Percentiles rank a stretch among this genome's conserved stretches.
These are phyloP conservation scores for Cotesia typhae DNA, from an alignment of 1,140 invertebrate genomes.

Conservation along the genomic window DNA sequence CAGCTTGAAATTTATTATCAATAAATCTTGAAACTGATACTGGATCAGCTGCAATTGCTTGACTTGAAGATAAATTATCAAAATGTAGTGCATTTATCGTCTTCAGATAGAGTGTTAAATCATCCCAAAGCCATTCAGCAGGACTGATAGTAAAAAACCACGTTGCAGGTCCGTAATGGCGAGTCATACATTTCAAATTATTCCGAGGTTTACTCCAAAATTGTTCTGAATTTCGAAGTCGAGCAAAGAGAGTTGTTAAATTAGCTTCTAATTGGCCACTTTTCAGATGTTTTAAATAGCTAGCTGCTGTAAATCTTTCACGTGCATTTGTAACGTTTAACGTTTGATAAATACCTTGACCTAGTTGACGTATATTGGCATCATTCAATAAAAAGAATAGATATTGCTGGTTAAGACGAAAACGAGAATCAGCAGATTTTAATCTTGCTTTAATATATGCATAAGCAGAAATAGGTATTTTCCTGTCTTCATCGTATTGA, in stretches of 20 bases:
- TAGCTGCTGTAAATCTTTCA: conserved; percentile 42
- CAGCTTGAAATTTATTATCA: too few relatives aligned
- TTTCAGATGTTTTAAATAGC: conserved; percentile 45
- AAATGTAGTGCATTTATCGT: conserved; percentile 44
- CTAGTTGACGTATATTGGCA: conserved; percentile 21
- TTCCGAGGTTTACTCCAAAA: conserved; percentile 46
- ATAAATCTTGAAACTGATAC: too few relatives aligned
- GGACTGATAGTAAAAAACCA: conserved; percentile 59
- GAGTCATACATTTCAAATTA: conserved; percentile 49
- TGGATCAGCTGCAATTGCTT: too few relatives aligned
- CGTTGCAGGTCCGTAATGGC: conserved; percentile 10
- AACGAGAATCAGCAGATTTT: conserved; percentile 21
- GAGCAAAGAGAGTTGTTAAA: conserved; percentile 46
- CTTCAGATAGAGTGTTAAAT: conserved; percentile 49
- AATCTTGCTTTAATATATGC: conserved; percentile 29
- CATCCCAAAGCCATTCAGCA: conserved; percentile 52
- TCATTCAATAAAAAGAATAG: conserved; percentile 26
- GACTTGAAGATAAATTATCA: conserved; percentile 29
- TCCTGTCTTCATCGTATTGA: conserved; percentile 18
- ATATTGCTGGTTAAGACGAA: conserved; percentile 35
- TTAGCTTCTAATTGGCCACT: conserved; percentile 43
- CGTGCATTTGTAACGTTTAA: conserved; percentile 46
- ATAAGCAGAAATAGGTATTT: not conserved
- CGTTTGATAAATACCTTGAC: conserved; percentile 50
- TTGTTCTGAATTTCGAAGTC: conserved; percentile 47